Percentiles rank a stretch among this genome's conserved stretches.
phyloP scores from a whole-genome alignment of 1,140 invertebrate genomes.

The Calephelis virginiensis region DNA sequence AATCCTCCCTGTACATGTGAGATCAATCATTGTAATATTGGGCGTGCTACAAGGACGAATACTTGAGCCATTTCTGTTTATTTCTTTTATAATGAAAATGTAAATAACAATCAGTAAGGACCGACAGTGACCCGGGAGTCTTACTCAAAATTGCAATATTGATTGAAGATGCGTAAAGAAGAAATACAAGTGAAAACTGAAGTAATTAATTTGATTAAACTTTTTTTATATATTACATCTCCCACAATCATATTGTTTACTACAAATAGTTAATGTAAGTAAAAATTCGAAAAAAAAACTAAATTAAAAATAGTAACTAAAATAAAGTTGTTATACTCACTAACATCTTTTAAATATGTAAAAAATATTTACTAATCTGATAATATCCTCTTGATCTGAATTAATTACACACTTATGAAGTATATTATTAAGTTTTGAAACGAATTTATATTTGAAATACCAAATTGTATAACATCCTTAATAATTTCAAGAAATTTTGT shows the following conservation, averaged over 20 bases:
- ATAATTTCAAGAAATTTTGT: too few species aligned
- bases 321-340: slow-evolving; percentile 29
- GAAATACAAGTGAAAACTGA: too few species aligned
- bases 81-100: background rate
- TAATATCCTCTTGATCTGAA: slow-evolving; percentile 18
- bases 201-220: too few species aligned
- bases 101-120: too few species aligned
- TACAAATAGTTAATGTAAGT: slow-evolving; percentile 9
- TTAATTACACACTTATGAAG: slow-evolving; percentile 34
- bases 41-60: background rate
- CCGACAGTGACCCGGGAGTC: background rate
- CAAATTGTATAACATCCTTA: slow-evolving; percentile 3
- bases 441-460: background rate
- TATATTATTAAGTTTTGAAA: slow-evolving; percentile 40
- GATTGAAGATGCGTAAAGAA: too few species aligned
- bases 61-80: background rate
- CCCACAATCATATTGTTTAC: background rate
- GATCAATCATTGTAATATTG: slow-evolving; percentile 7
- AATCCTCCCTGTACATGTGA: slow-evolving; percentile 18
- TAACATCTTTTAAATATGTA: slow-evolving; percentile 21
- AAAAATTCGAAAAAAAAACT: slow-evolving; percentile 4
- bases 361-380: slow-evolving; percentile 35
- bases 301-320: slow-evolving; percentile 10
- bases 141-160: too few species aligned
- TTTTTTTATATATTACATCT: background rate